Evolutionary conservation across 2,888 invertebrate genomes (phyloP).

Genomic region (Pocota personata): DNA sequence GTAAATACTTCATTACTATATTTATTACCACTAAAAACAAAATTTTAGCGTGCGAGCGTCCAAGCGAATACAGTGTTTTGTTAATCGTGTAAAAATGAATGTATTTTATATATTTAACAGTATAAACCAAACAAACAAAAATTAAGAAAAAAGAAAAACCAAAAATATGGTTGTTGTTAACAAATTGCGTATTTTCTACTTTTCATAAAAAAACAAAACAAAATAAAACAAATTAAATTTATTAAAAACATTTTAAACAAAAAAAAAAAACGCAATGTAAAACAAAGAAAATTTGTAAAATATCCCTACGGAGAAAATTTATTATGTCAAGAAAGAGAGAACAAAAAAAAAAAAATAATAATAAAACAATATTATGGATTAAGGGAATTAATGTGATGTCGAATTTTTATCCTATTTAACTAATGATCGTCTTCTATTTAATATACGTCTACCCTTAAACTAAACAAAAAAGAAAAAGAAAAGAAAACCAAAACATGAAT

Average conservation of each 20-base stretch:
- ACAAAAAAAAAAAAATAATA: conserved; percentile 40
- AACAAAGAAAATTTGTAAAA: conserved; percentile 33
- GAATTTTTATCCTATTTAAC: conserved; percentile 73
- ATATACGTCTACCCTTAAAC: conserved; percentile 74
- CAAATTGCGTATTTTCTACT: conserved; percentile 74
- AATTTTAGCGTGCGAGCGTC: conserved; percentile 68
- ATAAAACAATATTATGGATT: conserved; percentile 66
- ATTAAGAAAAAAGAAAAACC: conserved; percentile 27
- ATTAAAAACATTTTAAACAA: conserved; percentile 30
- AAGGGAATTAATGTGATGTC: conserved; percentile 73
- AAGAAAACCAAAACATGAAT: conserved; percentile 64
- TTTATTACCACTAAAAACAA: conserved; percentile 39
- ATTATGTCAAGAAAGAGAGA: conserved; percentile 74
- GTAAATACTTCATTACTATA: conserved; percentile 56
- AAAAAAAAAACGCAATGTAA: conserved; percentile 21
- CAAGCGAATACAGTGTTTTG: conserved; percentile 68
- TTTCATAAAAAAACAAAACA: conserved; percentile 63
- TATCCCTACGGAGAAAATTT: conserved; percentile 76
- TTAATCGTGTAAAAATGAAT: conserved; percentile 64
- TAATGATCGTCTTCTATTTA: conserved; percentile 73
- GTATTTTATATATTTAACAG: conserved; percentile 70
- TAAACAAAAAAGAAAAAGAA: conserved; percentile 54
- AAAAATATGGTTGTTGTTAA: conserved; percentile 69
- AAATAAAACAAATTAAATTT: conserved; percentile 53
- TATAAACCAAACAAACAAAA: conserved; percentile 40